A percentile compares a stretch with the other conserved stretches of the same genome.
Conservation (phyloP, 2,888 invertebrate genomes). For the Pachydiplax longipennis region DNA sequence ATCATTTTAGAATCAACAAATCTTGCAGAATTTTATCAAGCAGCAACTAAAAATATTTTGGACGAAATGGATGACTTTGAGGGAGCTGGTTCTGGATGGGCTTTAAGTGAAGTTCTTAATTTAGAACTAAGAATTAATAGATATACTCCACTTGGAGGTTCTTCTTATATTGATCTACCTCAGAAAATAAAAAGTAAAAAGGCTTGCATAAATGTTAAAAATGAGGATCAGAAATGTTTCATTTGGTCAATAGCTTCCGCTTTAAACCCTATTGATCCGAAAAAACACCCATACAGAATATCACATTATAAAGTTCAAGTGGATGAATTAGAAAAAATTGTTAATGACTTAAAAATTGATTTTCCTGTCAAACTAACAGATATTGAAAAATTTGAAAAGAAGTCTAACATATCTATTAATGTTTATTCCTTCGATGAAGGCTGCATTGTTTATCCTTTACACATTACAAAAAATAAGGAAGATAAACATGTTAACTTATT, state of each 20-base stretch:
- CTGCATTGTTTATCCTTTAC: neutral
- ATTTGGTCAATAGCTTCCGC: neutral
- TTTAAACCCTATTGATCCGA: neutral
- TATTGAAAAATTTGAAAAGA: neutral
- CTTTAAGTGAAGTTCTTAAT: neutral
- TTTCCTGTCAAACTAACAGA: neutral
- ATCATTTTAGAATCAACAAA: too few relatives aligned
- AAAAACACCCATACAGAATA: neutral
- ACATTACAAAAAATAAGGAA: neutral
- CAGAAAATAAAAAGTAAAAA: neutral
- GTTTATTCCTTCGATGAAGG: neutral
- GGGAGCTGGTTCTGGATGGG: neutral
- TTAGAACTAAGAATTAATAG: neutral
- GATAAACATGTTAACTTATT: neutral
- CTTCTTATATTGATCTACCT: neutral
- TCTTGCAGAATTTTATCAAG: too few relatives aligned
- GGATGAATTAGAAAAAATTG: neutral
- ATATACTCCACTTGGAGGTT: neutral
- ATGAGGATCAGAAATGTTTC: neutral
- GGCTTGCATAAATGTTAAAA: neutral
- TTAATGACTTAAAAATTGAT: too few relatives aligned
- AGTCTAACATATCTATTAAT: neutral
- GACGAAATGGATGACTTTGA: neutral
- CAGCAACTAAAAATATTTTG: neutral
- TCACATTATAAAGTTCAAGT: neutral